Conservation (phyloP, 2,113 vertebrate genomes). For the Casuarius casuarius region DNA sequence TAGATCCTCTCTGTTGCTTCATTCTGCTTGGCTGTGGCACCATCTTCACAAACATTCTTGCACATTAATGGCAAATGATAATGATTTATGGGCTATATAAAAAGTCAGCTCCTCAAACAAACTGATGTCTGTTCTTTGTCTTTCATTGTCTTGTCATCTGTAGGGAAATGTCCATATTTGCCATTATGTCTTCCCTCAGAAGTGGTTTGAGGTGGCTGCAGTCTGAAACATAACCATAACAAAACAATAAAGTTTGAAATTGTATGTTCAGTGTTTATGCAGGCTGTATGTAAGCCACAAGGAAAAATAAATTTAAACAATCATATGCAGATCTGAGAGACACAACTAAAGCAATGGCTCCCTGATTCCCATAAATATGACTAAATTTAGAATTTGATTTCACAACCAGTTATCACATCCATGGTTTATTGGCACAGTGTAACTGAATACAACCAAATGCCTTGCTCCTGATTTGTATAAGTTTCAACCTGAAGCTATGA, state of each 20-base stretch:
- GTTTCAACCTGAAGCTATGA: background rate
- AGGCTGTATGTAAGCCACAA: conserved; percentile 22
- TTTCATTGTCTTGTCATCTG: conserved; percentile 1
- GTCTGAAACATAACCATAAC: conserved; percentile 14
- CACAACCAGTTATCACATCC: background rate
- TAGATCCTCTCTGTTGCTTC: background rate
- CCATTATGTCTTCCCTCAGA: conserved; percentile 18
- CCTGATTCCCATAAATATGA: conserved; percentile 16
- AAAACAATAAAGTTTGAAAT: conserved; percentile 26
- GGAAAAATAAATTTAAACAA: conserved; percentile 20
- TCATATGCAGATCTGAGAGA: conserved; percentile 6
- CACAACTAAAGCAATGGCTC: background rate
- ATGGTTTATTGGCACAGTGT: background rate
- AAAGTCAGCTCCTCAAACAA: background rate
- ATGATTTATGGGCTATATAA: background rate
- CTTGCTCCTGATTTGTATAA: background rate
- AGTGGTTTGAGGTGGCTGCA: conserved; percentile 36
- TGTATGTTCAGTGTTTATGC: conserved; percentile 34
- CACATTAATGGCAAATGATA: background rate
- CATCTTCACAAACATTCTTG: background rate
- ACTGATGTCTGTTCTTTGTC: background rate
- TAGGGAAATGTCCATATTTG: background rate
- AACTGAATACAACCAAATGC: background rate
- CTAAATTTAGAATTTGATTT: conserved; percentile 46
- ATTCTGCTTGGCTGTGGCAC: background rate